These are phyloP conservation scores for Thripadectes ignobilis DNA, from an alignment of 2,797 vertebrate genomes.

Conservation along the genomic window DNA sequence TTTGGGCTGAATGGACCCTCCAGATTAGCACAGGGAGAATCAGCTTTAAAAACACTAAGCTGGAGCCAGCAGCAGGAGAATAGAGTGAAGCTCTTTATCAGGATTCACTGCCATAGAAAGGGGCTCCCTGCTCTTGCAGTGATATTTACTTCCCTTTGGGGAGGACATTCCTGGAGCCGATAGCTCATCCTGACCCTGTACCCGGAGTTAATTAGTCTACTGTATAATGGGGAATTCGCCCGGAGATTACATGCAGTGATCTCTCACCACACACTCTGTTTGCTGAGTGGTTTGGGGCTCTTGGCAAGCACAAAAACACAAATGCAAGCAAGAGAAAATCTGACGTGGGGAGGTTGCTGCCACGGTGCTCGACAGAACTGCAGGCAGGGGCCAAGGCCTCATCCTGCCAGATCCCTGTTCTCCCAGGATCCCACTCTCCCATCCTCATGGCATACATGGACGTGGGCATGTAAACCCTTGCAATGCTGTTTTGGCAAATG, in stretches of 20 bases:
- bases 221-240: slow-evolving; percentile 57
- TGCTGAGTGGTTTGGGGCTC: slow-evolving; percentile 26
- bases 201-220: slow-evolving; percentile 53
- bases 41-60: slow-evolving; percentile 74
- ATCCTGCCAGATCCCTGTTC: not conserved
- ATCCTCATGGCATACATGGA: fast-evolving
- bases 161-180: slow-evolving; percentile 28
- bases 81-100: slow-evolving; percentile 67
- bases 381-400: not conserved
- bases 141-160: slow-evolving; percentile 65
- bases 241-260: slow-evolving; percentile 49
- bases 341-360: not conserved
- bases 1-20: slow-evolving; percentile 75
- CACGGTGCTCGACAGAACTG: not conserved
- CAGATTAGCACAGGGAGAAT: slow-evolving; percentile 75
- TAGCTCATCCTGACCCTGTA: slow-evolving; percentile 8
- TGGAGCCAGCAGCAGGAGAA: slow-evolving; percentile 66
- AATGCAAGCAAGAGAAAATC: slow-evolving; percentile 1
- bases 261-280: slow-evolving; percentile 38
- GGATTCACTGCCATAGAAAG: slow-evolving; percentile 66
- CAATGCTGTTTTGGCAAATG: not conserved
- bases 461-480: fast-evolving
- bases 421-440: not conserved
- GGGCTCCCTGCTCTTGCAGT: slow-evolving; percentile 13
- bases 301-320: slow-evolving; percentile 32